These are phyloP conservation scores for Eucidaris tribuloides DNA, from an alignment of 35 echinoderm and acorn worm genomes.

Conservation along the genomic window DNA sequence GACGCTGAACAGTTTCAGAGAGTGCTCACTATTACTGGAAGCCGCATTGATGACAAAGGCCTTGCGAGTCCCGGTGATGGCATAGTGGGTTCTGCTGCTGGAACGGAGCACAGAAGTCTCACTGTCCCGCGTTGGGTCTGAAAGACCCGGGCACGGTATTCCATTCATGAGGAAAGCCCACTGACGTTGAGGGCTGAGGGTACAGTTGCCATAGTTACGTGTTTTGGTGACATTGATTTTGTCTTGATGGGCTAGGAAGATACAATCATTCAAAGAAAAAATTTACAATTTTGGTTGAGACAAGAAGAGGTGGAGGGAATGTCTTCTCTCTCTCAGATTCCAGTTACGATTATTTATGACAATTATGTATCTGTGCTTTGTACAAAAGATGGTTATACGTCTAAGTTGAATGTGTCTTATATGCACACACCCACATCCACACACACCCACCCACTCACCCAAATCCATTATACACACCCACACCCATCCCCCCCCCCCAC, in stretches of 20 bases:
- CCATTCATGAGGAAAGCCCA: conserved; percentile 10
- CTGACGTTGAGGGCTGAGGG: not conserved
- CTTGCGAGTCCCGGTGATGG: conserved; percentile 26
- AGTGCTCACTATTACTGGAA: conserved; percentile 13
- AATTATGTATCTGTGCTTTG: too few species aligned
- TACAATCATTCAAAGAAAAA: not conserved
- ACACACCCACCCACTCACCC: too few species aligned
- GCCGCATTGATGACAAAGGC: conserved; percentile 40
- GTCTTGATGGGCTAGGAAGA: not conserved
- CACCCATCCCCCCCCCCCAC: too few species aligned
- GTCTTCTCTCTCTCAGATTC: too few species aligned
- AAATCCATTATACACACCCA: too few species aligned
- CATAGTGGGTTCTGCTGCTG: conserved; percentile 10
- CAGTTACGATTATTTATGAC: too few species aligned
- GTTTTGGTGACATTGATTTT: conserved; percentile 60
- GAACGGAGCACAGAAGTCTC: not conserved
- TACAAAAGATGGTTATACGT: too few species aligned
- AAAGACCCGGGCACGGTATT: not conserved
- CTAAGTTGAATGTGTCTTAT: too few species aligned
- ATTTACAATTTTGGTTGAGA: not conserved
- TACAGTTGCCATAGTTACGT: conserved; percentile 10
- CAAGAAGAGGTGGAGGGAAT: too few species aligned
- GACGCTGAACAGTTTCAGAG: conserved; percentile 23
- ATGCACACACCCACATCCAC: too few species aligned
- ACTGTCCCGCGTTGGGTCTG: not conserved